Base-by-base conservation (phyloP, 1,140 invertebrate species). In the Achatina immaculata region DNA sequence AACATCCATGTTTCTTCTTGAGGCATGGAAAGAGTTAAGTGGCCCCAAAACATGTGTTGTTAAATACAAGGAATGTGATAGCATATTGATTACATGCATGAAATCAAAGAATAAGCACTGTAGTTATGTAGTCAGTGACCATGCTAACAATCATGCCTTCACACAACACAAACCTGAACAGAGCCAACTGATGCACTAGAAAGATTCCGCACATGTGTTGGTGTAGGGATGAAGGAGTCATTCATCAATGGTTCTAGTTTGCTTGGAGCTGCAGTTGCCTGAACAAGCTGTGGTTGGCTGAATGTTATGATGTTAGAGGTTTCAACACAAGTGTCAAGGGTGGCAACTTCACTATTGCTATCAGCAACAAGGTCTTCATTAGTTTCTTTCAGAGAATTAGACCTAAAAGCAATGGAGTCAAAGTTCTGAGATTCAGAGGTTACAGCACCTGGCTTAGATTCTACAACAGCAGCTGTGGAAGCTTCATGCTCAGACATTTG, bases 181-280 rank as follows among this genome's bases (percentile, higher is more conserved):
- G 68, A 71, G 38, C 68, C 68, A 28, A 24, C 38, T 24, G 68
- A 71, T 40, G 68, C 68, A 71, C 68, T 40, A 45, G 68, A 71
- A 21, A 71, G 42, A 42, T 40, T 71, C n/a, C 68, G 38, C 4
- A 71, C 68, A 71, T 71, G 68, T 3, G 65, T 68, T 4, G 36
- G 16, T 24, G 34, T 19, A 19, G 42, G 34, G 19, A 40, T 31
- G 21, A 62, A 62, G 6, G 58, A 28, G 24, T 55, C 48, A 55
- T 3, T 21, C 19, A 24, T 55, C 16, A 34, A 2, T 7, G n/a
- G 6, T 62, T 62, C 58, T 0, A 62, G 31, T 19, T 28, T 6
- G 28, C 28, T 62, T 28, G 31, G 1, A 31, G 58, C 3, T 0
- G 31, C n/a, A 16, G 16, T 16, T 31, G 58, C 58, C 7, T n/a